These are phyloP conservation scores for Cephalopterus ornatus DNA, from an alignment of 2,113 vertebrate genomes.

Conservation along the genomic window DNA sequence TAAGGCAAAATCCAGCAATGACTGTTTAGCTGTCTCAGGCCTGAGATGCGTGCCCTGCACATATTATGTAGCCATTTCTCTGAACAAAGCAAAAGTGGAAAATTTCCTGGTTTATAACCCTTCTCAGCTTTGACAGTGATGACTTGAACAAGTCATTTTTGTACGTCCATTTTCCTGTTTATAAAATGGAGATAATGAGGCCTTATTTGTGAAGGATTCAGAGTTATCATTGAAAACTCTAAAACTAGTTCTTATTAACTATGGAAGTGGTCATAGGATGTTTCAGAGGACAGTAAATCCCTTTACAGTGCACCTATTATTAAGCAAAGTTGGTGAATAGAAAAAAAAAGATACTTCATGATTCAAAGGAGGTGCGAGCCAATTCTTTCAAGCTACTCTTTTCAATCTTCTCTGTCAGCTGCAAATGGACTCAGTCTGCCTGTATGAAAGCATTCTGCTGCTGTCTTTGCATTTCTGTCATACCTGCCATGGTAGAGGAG, in stretches of 20 bases:
- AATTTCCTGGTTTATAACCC: not conserved
- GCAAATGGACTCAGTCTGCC: not conserved
- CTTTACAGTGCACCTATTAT: not conserved
- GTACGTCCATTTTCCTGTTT: conserved; percentile 26
- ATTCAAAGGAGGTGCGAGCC: not conserved
- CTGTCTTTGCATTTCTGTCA: not conserved
- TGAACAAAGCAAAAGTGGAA: not conserved
- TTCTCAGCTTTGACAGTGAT: not conserved
- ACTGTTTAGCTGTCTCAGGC: not conserved
- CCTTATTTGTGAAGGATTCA: not conserved
- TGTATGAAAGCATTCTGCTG: not conserved
- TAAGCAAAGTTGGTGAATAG: not conserved
- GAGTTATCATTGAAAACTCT: not conserved
- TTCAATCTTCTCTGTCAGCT: not conserved
- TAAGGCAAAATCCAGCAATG: not conserved
- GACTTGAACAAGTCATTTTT: not conserved
- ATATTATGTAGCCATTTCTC: not conserved
- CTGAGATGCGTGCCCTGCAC: not conserved
- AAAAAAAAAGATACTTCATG: not conserved
- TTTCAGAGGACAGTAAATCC: not conserved
- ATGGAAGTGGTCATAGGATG: not conserved
- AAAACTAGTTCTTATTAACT: not conserved
- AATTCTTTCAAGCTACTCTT: not conserved
- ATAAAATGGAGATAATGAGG: not conserved
- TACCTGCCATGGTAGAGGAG: not conserved